Conservation (phyloP, 2,797 vertebrate genomes). For the Pygocentrus nattereri region DNA sequence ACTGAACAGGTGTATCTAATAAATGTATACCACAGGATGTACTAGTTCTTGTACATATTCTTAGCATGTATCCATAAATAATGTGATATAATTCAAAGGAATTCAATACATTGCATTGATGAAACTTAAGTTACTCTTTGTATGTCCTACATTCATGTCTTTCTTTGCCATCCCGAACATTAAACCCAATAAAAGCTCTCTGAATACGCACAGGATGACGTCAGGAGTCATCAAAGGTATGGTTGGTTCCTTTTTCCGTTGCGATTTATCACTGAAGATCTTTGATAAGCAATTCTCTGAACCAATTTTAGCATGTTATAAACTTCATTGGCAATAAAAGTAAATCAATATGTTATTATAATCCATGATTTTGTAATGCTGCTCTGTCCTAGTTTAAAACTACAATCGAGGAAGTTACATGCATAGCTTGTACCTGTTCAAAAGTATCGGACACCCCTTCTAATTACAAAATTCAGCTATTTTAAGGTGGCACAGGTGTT, state of each 20-base stretch:
- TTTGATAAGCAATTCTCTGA: not conserved
- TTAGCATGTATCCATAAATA: too few species aligned
- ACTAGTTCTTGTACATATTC: too few species aligned
- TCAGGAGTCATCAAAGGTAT: not conserved
- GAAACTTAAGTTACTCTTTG: too few species aligned
- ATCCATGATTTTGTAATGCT: not conserved
- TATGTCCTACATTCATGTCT: not conserved
- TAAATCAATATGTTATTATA: not conserved
- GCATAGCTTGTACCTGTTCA: not conserved
- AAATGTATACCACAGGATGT: too few species aligned
- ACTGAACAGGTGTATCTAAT: too few species aligned
- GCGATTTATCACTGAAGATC: not conserved
- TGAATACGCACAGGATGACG: not conserved
- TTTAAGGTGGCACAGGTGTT: too few species aligned
- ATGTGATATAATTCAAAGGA: too few species aligned
- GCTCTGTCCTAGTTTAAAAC: not conserved
- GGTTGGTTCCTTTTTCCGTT: not conserved
- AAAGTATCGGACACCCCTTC: too few species aligned
- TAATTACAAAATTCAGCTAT: too few species aligned
- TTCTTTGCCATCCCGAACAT: not conserved
- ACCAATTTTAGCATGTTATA: constrained; percentile 19
- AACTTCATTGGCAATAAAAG: constrained; percentile 22
- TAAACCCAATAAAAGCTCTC: not conserved
- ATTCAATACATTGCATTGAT: too few species aligned
- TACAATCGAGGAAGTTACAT: not conserved